These are phyloP conservation scores for Coboldia fuscipes DNA, from an alignment of 1,140 invertebrate genomes.

Conservation along the genomic window DNA sequence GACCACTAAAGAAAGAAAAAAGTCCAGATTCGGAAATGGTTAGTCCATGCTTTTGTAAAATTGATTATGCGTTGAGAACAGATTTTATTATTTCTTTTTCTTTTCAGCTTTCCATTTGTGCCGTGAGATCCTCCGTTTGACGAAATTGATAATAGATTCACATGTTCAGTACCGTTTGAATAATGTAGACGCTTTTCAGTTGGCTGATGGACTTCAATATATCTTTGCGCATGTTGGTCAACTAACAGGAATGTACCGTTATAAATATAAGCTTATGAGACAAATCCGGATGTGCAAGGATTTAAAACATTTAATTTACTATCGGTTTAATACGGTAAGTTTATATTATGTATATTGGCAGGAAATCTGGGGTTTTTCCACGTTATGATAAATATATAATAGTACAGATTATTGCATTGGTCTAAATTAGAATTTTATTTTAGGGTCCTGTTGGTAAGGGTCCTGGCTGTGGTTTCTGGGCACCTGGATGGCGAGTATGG, in stretches of 20 bases:
- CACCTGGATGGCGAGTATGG: slow-evolving; percentile 98
- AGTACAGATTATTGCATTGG: slow-evolving; percentile 3
- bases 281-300: slow-evolving; percentile 99
- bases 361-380: slow-evolving; percentile 1
- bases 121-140: slow-evolving; percentile 90
- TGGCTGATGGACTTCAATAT: slow-evolving; percentile 97
- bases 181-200: slow-evolving; percentile 97
- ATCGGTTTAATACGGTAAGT: slow-evolving; percentile 93
- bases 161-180: slow-evolving; percentile 98
- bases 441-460: slow-evolving; percentile 95
- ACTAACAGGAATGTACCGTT: slow-evolving; percentile 98
- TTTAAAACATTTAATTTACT: slow-evolving; percentile 97
- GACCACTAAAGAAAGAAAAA: slow-evolving; percentile 98
- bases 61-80: not conserved
- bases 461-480: slow-evolving; percentile 98
- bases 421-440: slow-evolving; percentile 6
- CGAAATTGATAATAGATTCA: slow-evolving; percentile 95
- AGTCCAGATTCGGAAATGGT: slow-evolving; percentile 98
- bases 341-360: slow-evolving; percentile 29
- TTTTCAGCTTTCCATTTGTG: slow-evolving; percentile 89
- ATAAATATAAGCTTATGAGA: slow-evolving; percentile 99
- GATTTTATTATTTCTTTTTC: slow-evolving; percentile 3
- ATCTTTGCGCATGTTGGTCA: slow-evolving; percentile 99
- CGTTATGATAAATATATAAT: slow-evolving; percentile 2
- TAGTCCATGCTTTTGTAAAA: slow-evolving; percentile 7